Evolutionary conservation across 2,888 invertebrate species (phyloP).

Genomic region (Hedya salicella): DNA sequence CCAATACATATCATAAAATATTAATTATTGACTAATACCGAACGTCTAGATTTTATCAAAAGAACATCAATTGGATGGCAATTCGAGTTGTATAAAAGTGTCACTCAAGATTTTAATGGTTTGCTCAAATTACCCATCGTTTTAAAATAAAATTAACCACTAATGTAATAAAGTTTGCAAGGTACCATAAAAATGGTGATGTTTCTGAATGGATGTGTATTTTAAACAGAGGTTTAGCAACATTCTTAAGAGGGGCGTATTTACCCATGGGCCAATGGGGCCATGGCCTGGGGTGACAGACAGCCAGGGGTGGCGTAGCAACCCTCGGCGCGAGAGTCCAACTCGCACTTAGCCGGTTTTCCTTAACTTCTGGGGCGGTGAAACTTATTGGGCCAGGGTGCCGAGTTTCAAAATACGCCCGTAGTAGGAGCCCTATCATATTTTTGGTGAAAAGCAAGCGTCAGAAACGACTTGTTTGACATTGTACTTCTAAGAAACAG

Average conservation of each 20-base stretch:
- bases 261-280: no score
- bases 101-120: constrained; percentile 32
- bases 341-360: no score
- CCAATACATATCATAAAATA: constrained; percentile 1
- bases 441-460: no score
- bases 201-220: background rate
- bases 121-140: constrained; percentile 23
- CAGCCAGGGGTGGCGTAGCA: no score
- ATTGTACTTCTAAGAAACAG: no score
- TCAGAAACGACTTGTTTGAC: no score
- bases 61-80: constrained; percentile 20
- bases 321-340: no score
- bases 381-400: no score
- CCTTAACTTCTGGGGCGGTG: no score
- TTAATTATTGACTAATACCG: constrained; percentile 19
- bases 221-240: background rate
- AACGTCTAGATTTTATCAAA: constrained; percentile 27
- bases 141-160: constrained; percentile 16
- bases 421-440: no score
- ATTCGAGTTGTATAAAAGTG: constrained; percentile 26
- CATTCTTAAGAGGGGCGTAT: background rate
- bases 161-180: constrained; percentile 1
- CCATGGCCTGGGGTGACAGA: no score
- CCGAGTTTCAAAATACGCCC: no score
- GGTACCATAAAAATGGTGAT: constrained; percentile 1